Evolutionary conservation across 2,888 invertebrate species (phyloP), one percentile per base, ranked within the genome.

Genomic region (Cataglyphis albicans): DNA sequence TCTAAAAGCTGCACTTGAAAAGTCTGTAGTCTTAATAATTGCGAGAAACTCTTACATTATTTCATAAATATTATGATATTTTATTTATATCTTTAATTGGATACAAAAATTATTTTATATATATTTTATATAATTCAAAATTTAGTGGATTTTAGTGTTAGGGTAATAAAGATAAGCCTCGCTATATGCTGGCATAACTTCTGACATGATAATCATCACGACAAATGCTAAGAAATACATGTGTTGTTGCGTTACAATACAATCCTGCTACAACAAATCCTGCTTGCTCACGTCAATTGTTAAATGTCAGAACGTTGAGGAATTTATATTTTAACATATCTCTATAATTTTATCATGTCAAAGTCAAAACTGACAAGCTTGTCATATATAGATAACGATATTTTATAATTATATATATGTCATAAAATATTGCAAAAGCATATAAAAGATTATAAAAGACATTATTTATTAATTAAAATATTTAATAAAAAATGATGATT

Each of bases 321-420:
- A 57, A 72, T 72, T 57, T 57, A 18, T 25, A 57, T 57, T 72
- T 25, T 57, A 38, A 38, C 3, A 38, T 25, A 57, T 55, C 35
- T 70, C 55, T 32, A 10, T 38, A 38, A 52, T 70, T 32, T 32
- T 52, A 52, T 70, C 35, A 18, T 55, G 15, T 55, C 4, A 21
- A 67, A 10, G 1, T 70, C 21, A 55, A 38, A 70, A 12, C 57
- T 12, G 12, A 55, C 15, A 5, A 4, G 10, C 48, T 52, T 18
- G 38, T 72, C 72, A 38, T 18, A 29, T 1, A 29, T 29, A 72
- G 25, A 70, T 15, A 55, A 72, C 6, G 57, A 52, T 52, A 6
- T 48, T 48, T 48, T 72, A 15, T 15, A 35, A 21, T 70, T 70
- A 72, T 48, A 48, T 21, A 5, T 25, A 72, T 25, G 21, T 57